Base-by-base conservation (phyloP, 2,888 invertebrate species). In the Orthosia gothica region DNA sequence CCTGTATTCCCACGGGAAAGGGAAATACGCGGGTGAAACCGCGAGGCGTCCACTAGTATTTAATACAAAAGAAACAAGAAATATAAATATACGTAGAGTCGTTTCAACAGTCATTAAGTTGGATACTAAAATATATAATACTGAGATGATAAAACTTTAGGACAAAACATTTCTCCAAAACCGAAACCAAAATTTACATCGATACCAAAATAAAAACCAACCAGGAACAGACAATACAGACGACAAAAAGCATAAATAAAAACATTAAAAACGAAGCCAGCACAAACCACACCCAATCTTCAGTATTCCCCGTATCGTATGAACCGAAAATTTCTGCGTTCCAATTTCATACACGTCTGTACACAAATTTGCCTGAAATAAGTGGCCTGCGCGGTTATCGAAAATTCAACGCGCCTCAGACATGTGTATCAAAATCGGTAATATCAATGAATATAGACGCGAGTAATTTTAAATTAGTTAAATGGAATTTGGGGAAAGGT, bases 291-390 rank as follows among this genome's bases (percentile, higher is more conserved):
- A 47, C 68, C 82, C 20, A 40, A 62, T 70, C 82, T 78, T 70
- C 54, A 62, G 61, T 70, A 64, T 77, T 74, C 58, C 61, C 61
- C 69, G 57, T 80, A 83, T 74, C 80, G 70, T 61, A 82, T 83
- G 74, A 81, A 70, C 68, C 70, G 81, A 80, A 81, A 79, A 84
- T 84, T 82, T 76, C 88, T 87, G 84, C 89, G 91, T 92, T 91
- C 92, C 90, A 91, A 93, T 94, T 93, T 93, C 81, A 87, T 83
- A 89, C 92, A 92, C 91, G 92, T 91, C 89, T 89, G 90, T 92
- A 89, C 91, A 93, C 92, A 94, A 94, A 93, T 93, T 93, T 89
- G 87, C 89, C 87, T 87, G 87, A 90, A 93, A 94, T 93, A 94
- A 93, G 92, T 92, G 91, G 92, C 90, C 89, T 78, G 90, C 86